Conservation (phyloP, 2,113 vertebrate genomes). For the Spheniscus mendiculus region DNA sequence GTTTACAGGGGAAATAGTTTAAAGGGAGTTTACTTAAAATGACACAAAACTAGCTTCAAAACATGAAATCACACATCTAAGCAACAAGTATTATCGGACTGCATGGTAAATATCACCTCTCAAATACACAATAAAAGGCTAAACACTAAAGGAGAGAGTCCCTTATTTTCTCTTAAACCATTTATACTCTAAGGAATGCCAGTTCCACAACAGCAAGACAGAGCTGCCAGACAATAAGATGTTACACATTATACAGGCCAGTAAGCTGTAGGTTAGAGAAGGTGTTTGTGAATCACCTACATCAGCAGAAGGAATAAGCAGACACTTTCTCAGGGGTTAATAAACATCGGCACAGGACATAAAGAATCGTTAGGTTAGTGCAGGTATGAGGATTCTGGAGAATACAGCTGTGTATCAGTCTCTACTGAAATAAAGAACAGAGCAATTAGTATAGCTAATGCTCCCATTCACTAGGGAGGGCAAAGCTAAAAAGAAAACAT, state of each 20-base stretch:
- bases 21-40: background rate
- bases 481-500: background rate
- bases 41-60: background rate
- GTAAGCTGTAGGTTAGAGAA: background rate
- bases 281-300: background rate
- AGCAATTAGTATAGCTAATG: background rate
- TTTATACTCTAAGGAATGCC: background rate
- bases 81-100: background rate
- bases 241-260: background rate
- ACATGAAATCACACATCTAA: background rate
- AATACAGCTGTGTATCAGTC: background rate
- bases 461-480: background rate
- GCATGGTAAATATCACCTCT: background rate
- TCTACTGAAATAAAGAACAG: background rate
- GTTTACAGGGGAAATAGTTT: background rate
- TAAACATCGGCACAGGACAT: background rate
- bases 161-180: background rate
- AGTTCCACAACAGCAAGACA: background rate
- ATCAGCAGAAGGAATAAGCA: background rate
- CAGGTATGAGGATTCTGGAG: background rate
- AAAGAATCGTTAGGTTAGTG: background rate
- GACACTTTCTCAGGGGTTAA: background rate
- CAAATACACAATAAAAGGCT: background rate
- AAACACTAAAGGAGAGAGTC: background rate
- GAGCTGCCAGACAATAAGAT: background rate